phyloP scores from a whole-genome alignment of 2,113 vertebrate genomes.

The Ariopsis seemanni region DNA sequence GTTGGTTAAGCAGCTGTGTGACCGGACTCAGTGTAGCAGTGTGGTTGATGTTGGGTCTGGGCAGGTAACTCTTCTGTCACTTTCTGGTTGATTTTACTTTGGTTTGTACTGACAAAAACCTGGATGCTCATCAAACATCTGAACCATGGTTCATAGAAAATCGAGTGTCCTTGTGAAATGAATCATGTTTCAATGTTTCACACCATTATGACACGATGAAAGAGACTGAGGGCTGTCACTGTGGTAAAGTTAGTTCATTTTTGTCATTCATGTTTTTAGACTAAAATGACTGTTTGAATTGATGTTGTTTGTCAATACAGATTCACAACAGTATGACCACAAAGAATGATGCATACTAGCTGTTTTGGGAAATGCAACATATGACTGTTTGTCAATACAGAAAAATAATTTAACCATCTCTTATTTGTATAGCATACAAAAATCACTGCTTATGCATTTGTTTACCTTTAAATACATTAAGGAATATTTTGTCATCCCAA shows the following conservation, averaged over 20 bases:
- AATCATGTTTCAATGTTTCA: not conserved
- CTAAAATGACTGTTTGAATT: not conserved
- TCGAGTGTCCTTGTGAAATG: not conserved
- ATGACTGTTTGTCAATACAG: not conserved
- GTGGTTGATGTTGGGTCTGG: conserved; percentile 92
- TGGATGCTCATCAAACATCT: not conserved
- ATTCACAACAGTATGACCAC: not conserved
- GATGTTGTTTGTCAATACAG: not conserved
- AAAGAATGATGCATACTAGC: not conserved
- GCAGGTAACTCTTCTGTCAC: conserved; percentile 73
- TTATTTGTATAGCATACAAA: too few relatives aligned
- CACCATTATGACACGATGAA: not conserved
- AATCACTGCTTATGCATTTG: too few relatives aligned
- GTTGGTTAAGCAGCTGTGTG: conserved; percentile 83
- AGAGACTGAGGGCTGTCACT: not conserved
- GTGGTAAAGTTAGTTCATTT: not conserved
- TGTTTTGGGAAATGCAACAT: not conserved
- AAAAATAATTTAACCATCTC: not conserved
- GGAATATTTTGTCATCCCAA: too few relatives aligned
- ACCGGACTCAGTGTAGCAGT: conserved; percentile 69
- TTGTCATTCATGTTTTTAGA: not conserved
- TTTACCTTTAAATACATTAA: too few relatives aligned
- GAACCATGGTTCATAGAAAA: not conserved
- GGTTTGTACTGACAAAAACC: not conserved
- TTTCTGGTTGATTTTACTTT: not conserved